Base-by-base conservation (phyloP, 2,113 vertebrate genomes). In the Alaudala cheleensis region DNA sequence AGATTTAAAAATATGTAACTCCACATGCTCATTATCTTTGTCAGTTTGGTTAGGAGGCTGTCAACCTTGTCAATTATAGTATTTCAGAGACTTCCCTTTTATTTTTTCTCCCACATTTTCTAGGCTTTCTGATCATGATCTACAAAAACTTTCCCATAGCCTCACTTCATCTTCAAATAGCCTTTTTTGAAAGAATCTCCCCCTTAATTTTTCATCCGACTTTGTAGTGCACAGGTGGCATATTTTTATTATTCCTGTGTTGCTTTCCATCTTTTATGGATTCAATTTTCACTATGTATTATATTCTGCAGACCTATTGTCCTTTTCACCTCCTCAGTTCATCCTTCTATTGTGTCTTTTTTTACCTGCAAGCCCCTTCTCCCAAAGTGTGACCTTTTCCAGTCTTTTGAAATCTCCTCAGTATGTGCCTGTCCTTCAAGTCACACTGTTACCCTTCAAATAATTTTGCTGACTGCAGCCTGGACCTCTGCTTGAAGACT, bases 51-150 rank as follows among this genome's bases (percentile, higher is more conserved):
- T 80, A 71, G 57, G 26, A 94, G 37, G 34, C 65, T 91, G 45
- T 91, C 93, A 96, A 49, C 92, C 88, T 91, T 95, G 77, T 87
- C 88, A 96, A 91, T 96, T 96, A 95, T 53, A 79, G 47, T 70
- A 62, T 49, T 87, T 86, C 86, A 93, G 26, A 80, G 57, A 54
- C 15, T 84, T 82, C 37, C 22, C 11, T 88, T 94, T 76, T 47
- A 74, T 83, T 77, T 80, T 90, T 93, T 54, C 72, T 62, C 39
- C 66, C 14, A 19, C 64, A 40, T 94, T 96, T 96, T 95, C 79
- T 79, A 92, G 81, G 23, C 70, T 77, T 88, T 93, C 77, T 94
- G 93, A 94, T 91, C 78, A 70, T 70, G 54, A 66, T 47, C 67
- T 71, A 83, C 40, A 86, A 70, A 60, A 12, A 53, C 70, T 93